Percentiles rank a stretch among this genome's conserved stretches.
Conservation (phyloP, 2,797 vertebrate genomes). For the Thamnophis elegans region DNA sequence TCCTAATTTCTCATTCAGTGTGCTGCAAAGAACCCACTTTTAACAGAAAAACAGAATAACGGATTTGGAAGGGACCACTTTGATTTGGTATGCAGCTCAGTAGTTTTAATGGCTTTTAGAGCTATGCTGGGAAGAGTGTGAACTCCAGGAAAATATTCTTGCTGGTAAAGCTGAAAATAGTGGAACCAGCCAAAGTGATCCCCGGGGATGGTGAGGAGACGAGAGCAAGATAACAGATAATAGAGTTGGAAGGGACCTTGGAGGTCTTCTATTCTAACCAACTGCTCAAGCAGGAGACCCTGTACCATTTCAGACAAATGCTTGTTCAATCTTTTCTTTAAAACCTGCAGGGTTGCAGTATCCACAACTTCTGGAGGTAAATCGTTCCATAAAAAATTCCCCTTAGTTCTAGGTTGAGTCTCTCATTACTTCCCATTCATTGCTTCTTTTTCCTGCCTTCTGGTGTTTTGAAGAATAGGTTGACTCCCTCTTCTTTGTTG, state of each 20-base stretch:
- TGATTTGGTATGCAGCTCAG: neutral
- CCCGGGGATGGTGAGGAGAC: neutral
- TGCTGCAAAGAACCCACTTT: neutral
- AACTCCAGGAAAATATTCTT: neutral
- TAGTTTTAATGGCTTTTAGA: neutral
- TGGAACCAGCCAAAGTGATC: neutral
- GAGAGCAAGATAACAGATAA: neutral
- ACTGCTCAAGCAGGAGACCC: neutral
- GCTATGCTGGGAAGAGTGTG: neutral
- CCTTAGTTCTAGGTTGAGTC: neutral
- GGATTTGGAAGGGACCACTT: neutral
- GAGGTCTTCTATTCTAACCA: neutral
- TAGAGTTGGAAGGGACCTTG: neutral
- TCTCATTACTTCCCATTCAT: neutral
- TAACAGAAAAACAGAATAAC: neutral
- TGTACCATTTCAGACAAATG: neutral
- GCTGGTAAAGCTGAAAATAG: neutral
- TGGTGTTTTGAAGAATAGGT: neutral
- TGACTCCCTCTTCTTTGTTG: neutral
- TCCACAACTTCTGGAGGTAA: neutral
- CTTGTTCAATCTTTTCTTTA: neutral
- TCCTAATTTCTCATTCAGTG: neutral
- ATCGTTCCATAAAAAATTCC: neutral
- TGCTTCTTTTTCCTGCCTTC: neutral
- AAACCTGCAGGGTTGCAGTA: neutral